phyloP scores from a whole-genome alignment of 1,140 invertebrate genomes.

The Mamestra configurata region DNA sequence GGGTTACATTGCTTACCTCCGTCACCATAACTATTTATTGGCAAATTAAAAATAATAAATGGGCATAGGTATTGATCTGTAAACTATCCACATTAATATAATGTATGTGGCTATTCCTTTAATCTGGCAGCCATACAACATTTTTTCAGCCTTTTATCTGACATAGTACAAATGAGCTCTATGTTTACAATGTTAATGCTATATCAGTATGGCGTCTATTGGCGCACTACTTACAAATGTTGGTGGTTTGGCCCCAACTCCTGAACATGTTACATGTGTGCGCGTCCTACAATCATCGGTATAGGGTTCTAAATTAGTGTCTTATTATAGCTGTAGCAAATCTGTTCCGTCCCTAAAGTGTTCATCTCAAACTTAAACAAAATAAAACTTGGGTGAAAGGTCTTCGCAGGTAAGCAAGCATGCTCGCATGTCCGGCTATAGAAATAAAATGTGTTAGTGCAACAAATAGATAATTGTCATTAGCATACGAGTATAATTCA shows the following conservation, averaged over 20 bases:
- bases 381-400: conserved; percentile 1
- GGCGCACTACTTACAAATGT: neutral
- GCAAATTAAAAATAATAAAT: too few species aligned
- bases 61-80: too few species aligned
- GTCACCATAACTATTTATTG: too few species aligned
- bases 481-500: neutral
- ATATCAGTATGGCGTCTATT: neutral
- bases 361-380: neutral
- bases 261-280: conserved; percentile 17
- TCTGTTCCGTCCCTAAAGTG: conserved; percentile 19
- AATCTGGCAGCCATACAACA: neutral
- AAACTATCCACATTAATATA: too few species aligned
- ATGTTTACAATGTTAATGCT: neutral
- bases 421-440: conserved; percentile 41
- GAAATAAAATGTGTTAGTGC: neutral
- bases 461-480: neutral
- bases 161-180: neutral
- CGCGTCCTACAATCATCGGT: conserved; percentile 6
- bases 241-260: conserved; percentile 7
- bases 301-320: conserved; percentile 9
- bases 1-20: too few species aligned
- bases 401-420: conserved; percentile 48
- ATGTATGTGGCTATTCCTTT: too few species aligned
- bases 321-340: neutral
- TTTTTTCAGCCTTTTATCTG: neutral